A percentile compares a stretch with the other conserved stretches of the same genome.
Evolutionary conservation across 2,888 invertebrate genomes (phyloP).

Genomic region (Flexamia atlantica): DNA sequence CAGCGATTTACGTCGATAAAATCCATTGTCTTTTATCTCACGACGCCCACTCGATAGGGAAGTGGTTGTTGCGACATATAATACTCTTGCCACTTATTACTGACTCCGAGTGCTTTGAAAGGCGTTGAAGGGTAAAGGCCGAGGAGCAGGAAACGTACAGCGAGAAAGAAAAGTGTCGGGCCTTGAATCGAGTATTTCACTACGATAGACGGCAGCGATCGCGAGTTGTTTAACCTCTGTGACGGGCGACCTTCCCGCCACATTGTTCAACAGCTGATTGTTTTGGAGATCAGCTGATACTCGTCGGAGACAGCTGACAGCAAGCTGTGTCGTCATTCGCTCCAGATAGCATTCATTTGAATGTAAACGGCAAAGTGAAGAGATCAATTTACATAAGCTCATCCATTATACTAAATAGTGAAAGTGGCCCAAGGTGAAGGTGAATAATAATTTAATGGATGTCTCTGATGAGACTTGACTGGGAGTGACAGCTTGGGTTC

Average conservation of each 20-base stretch:
- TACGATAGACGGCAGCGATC: neutral
- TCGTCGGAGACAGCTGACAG: neutral
- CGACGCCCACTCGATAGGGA: neutral
- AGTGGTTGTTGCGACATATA: neutral
- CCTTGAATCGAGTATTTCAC: constrained; percentile 21
- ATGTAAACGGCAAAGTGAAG: neutral
- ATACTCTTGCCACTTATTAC: neutral
- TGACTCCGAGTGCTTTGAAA: neutral
- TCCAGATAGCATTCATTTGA: neutral
- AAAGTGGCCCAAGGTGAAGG: constrained; percentile 14
- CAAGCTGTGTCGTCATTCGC: neutral
- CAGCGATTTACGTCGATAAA: too few relatives aligned
- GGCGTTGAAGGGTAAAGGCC: constrained; percentile 20
- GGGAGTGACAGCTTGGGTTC: neutral
- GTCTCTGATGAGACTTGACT: neutral
- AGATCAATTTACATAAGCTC: constrained; percentile 15
- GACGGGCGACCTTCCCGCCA: constrained; percentile 9
- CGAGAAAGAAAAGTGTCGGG: neutral
- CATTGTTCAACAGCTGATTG: constrained; percentile 38
- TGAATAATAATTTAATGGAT: neutral
- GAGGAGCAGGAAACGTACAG: constrained; percentile 17
- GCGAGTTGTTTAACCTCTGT: constrained; percentile 2
- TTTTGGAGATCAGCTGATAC: constrained; percentile 26
- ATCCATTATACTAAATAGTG: constrained; percentile 1
- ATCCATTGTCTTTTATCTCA: neutral